phyloP scores from a whole-genome alignment of 2,888 invertebrate species.

The Chelonus formosanus region DNA sequence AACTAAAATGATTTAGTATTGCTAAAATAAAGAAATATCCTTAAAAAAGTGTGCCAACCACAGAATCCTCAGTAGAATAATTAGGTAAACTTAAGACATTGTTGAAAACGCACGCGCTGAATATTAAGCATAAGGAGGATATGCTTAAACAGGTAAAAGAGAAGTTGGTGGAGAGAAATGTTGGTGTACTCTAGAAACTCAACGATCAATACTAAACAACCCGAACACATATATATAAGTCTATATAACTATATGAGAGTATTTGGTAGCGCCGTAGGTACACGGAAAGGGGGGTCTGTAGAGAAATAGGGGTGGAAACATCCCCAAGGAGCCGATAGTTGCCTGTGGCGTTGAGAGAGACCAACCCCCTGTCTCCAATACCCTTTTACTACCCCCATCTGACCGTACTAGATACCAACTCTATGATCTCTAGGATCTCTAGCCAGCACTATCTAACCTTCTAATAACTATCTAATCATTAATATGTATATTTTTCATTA shows the following conservation, averaged over 20 bases:
- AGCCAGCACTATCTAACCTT: constrained; percentile 30
- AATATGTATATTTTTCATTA: too few relatives aligned
- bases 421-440: constrained; percentile 49
- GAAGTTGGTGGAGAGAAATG: constrained; percentile 46
- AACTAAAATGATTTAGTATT: too few relatives aligned
- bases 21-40: too few relatives aligned
- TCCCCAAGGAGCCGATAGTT: constrained; percentile 63
- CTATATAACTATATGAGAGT: constrained; percentile 54
- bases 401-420: constrained; percentile 27
- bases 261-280: constrained; percentile 49
- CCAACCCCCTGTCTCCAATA: constrained; percentile 51
- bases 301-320: constrained; percentile 61
- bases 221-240: constrained; percentile 51
- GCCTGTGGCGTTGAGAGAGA: constrained; percentile 53
- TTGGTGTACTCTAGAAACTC: constrained; percentile 31
- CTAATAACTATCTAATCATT: background rate
- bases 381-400: constrained; percentile 14
- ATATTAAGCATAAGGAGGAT: constrained; percentile 45
- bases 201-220: constrained; percentile 61
- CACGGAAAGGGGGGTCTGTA: constrained; percentile 53
- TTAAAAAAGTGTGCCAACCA: too few relatives aligned
- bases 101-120: constrained; percentile 4
- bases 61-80: too few relatives aligned
- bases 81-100: constrained; percentile 4
- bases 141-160: constrained; percentile 56